Evolutionary conservation across 2,113 vertebrate species (phyloP).

Genomic region (Tupaia chinensis): DNA sequence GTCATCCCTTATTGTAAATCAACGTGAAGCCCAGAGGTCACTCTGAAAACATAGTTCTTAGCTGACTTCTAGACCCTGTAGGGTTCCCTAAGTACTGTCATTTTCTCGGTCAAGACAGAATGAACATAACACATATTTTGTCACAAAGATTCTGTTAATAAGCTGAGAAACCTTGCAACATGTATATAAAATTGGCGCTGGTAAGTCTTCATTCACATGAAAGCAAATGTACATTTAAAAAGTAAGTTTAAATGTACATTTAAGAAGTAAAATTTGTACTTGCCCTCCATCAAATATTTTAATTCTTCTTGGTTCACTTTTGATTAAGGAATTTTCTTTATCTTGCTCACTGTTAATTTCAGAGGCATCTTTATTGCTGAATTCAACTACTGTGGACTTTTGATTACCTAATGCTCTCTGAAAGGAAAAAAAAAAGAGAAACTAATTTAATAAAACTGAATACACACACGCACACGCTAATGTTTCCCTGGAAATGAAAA

Average conservation of each 20-base stretch:
- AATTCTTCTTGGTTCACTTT: constrained; percentile 95
- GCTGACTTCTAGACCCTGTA: not conserved
- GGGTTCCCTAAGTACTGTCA: not conserved
- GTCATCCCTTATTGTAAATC: not conserved
- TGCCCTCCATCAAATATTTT: constrained; percentile 99
- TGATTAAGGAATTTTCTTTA: constrained; percentile 91
- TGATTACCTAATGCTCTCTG: constrained; percentile 89
- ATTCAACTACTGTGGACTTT: constrained; percentile 90
- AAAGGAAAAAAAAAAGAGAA: constrained; percentile 85
- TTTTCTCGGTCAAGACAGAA: constrained; percentile 33
- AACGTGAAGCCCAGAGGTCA: not conserved
- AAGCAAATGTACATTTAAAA: constrained; percentile 84
- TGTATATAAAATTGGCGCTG: constrained; percentile 61
- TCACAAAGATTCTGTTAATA: constrained; percentile 38
- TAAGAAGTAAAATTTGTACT: constrained; percentile 86
- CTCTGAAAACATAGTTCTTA: not conserved
- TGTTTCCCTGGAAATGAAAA: constrained; percentile 70
- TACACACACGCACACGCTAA: constrained; percentile 67
- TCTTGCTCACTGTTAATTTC: constrained; percentile 94
- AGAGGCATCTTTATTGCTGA: constrained; percentile 91
- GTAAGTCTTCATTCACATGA: constrained; percentile 63
- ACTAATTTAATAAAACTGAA: constrained; percentile 79
- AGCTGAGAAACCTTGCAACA: constrained; percentile 20
- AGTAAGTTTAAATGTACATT: constrained; percentile 73
- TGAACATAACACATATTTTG: constrained; percentile 41